phyloP scores from a whole-genome alignment of 2,888 invertebrate species.

The Acanthosoma haemorrhoidale region DNA sequence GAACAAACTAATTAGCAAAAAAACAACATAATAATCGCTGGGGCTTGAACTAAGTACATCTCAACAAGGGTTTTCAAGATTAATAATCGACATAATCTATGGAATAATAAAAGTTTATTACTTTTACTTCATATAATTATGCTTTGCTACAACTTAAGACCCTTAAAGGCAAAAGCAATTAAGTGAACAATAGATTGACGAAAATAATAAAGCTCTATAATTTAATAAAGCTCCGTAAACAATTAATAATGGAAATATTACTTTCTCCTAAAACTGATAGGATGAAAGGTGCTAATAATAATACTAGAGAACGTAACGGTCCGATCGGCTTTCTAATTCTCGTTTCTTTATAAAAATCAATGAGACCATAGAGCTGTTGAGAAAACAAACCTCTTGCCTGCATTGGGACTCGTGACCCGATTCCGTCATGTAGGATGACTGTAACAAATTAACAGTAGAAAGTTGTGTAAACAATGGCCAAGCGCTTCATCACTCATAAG shows the following conservation, averaged over 20 bases:
- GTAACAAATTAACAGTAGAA: not conserved
- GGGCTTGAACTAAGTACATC: too few species aligned
- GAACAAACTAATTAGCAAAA: too few species aligned
- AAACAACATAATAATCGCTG: too few species aligned
- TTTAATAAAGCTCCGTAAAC: not conserved
- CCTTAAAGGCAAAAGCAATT: too few species aligned
- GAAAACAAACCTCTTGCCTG: not conserved
- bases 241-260: constrained; percentile 1
- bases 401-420: not conserved
- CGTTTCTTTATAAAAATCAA: not conserved
- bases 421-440: not conserved
- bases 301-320: too few species aligned
- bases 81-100: too few species aligned
- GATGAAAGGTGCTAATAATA: not conserved
- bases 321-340: not conserved
- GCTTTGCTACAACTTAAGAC: too few species aligned
- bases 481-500: not conserved
- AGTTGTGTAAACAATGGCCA: constrained; percentile 1
- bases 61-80: too few species aligned
- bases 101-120: too few species aligned
- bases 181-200: not conserved
- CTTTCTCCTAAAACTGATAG: not conserved
- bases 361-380: not conserved
- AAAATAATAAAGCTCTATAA: not conserved
- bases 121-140: too few species aligned